Base-by-base conservation (phyloP, 1,140 invertebrate genomes). In the Drosophila orosa region DNA sequence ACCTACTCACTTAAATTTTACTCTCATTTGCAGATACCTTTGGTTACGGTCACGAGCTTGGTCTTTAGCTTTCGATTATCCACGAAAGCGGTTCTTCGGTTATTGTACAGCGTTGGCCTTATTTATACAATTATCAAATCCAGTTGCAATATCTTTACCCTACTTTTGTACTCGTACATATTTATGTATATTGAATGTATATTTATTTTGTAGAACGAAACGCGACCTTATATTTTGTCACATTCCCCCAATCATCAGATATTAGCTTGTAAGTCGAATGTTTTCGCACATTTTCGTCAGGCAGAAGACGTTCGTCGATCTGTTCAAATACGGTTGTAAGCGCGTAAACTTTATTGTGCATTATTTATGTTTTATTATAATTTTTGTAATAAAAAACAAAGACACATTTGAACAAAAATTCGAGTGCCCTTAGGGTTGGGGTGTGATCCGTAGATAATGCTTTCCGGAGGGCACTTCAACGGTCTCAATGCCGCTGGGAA, bases 391-490 rank as follows among this genome's bases (percentile, higher is more conserved):
- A 87, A 75, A 73, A 62, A 86, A 79, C 73, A 78, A 75, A 67
- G 35, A 59, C 67, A 66, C 79, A 50, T 72, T 54, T 35, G 15
- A 77, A 67, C 72, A 15, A 19, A 62, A 47, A 5, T 22, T 10
- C 9, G 12, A 19, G 40, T 45, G 22, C 2, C n/a, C 3, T 42
- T 63, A 76, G 0, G 91, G 91, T 31, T 90, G 91, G 15, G 74
- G 66, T 1, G 96, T 96, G 76, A 95, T 94, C 33, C 97, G 94
- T 22, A 98, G 90, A 86, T 98, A 98, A 7, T 92, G 80, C 91
- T 97, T 97, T 37, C 96, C 96, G 0, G 97, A 98, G 12, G 97
- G 97, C 55, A 98, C 89, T 12, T 93, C 90, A 7, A 95, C 83
- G 13, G 94, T 94, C n/a, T 94, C 94, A 3, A 95, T 92, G 22